phyloP scores from a whole-genome alignment of 2,888 invertebrate species.

The Neoascia interrupta region DNA sequence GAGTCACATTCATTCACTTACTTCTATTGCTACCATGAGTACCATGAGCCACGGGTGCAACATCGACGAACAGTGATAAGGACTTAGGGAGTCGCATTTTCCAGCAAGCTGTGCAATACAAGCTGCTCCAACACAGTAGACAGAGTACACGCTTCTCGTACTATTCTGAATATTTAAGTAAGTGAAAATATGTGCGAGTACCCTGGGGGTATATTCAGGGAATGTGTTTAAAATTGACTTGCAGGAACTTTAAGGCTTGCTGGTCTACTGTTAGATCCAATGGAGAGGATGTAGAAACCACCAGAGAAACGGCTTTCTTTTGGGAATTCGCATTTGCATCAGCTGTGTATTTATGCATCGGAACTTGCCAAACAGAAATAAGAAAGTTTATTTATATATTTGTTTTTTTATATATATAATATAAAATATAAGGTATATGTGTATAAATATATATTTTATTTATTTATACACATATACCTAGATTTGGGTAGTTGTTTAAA shows the following conservation, averaged over 20 bases:
- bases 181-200: conserved; percentile 48
- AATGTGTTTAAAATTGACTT: conserved; percentile 64
- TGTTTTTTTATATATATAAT: too few species aligned
- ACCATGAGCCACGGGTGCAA: conserved; percentile 24
- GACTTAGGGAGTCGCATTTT: conserved; percentile 43
- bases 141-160: conserved; percentile 6
- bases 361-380: too few species aligned
- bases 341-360: too few species aligned
- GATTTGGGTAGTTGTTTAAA: too few species aligned
- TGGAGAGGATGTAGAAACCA: conserved; percentile 10
- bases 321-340: conserved; percentile 48
- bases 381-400: too few species aligned
- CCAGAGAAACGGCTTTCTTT: conserved; percentile 22
- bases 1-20: conserved; percentile 52
- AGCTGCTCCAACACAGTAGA: conserved; percentile 1
- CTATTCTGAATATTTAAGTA: conserved; percentile 42
- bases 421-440: too few species aligned
- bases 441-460: too few species aligned
- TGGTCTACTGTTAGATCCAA: neutral
- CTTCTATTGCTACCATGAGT: conserved; percentile 42
- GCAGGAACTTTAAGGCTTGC: conserved; percentile 46
- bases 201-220: conserved; percentile 30
- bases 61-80: conserved; percentile 53
- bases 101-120: conserved; percentile 5
- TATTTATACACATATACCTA: too few species aligned